Evolutionary conservation across 2,113 vertebrate genomes (phyloP).

Genomic region (Macquaria ambigua): DNA sequence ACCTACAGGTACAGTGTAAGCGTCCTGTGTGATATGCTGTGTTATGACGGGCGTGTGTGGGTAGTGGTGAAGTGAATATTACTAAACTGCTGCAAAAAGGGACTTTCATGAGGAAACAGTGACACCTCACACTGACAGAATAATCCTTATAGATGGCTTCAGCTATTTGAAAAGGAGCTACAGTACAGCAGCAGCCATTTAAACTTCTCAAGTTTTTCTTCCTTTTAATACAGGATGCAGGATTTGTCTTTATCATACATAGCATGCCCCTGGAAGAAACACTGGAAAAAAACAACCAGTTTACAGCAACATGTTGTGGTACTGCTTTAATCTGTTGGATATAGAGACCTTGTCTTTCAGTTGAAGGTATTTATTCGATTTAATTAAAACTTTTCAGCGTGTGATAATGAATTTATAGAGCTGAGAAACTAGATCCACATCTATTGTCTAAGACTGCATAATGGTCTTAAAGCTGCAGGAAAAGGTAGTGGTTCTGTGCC

Average conservation of each 20-base stretch:
- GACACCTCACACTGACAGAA: slow-evolving; percentile 8
- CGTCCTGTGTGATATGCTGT: slow-evolving; percentile 10
- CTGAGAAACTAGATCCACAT: background rate
- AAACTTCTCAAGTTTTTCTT: background rate
- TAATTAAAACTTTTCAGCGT: slow-evolving; percentile 28
- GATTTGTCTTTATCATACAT: background rate
- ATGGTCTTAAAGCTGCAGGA: background rate
- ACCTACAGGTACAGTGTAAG: slow-evolving; percentile 1
- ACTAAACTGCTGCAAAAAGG: slow-evolving; percentile 37
- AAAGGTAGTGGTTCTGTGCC: slow-evolving; percentile 12
- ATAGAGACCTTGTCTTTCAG: background rate
- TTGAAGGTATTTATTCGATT: slow-evolving; percentile 2
- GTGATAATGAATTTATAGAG: slow-evolving; percentile 9
- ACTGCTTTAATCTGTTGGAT: background rate
- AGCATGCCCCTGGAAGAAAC: background rate
- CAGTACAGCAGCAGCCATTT: background rate
- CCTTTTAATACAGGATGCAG: background rate
- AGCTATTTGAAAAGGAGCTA: slow-evolving; percentile 26
- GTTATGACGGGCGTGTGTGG: slow-evolving; percentile 43
- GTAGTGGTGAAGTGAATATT: slow-evolving; percentile 37
- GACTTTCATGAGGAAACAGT: slow-evolving; percentile 26
- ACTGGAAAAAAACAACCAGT: background rate
- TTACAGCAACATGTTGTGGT: background rate
- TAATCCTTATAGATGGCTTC: slow-evolving; percentile 37
- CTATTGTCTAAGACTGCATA: background rate